These are phyloP conservation scores for Agrochola litura DNA, from an alignment of 2,888 invertebrate species.

Conservation along the genomic window DNA sequence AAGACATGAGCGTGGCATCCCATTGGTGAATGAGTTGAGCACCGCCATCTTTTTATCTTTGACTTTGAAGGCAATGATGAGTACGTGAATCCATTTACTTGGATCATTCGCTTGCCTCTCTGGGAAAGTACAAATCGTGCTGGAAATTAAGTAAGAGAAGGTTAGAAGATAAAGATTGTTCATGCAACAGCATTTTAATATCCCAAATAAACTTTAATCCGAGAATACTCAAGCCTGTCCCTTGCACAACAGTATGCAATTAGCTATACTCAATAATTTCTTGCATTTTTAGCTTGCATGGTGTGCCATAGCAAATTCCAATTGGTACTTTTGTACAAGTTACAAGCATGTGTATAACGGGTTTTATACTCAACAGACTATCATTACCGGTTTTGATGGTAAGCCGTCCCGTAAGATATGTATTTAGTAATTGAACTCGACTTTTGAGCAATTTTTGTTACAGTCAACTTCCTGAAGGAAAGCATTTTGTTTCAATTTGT, in stretches of 20 bases:
- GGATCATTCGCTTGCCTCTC: conserved; percentile 72
- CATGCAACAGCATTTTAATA: background rate
- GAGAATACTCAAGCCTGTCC: background rate
- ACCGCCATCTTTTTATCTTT: conserved; percentile 67
- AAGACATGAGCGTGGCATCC: conserved; percentile 71
- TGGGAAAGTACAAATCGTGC: conserved; percentile 68
- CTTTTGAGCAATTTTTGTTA: background rate
- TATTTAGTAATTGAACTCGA: background rate
- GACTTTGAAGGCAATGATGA: conserved; percentile 48
- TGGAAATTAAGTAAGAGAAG: conserved; percentile 54
- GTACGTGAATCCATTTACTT: conserved; percentile 72
- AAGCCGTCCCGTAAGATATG: background rate
- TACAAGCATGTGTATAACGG: background rate
- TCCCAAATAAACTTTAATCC: background rate
- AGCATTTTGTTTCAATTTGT: background rate
- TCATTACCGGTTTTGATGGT: background rate
- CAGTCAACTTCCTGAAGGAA: background rate
- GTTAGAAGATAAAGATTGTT: background rate
- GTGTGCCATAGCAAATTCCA: background rate
- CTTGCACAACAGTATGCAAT: too few relatives aligned
- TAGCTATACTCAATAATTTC: too few relatives aligned
- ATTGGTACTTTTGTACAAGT: background rate
- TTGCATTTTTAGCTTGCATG: background rate
- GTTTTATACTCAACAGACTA: background rate
- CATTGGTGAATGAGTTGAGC: conserved; percentile 70